Evolutionary conservation across 2,888 invertebrate species (phyloP).

Genomic region (Sminthurides aquaticus): DNA sequence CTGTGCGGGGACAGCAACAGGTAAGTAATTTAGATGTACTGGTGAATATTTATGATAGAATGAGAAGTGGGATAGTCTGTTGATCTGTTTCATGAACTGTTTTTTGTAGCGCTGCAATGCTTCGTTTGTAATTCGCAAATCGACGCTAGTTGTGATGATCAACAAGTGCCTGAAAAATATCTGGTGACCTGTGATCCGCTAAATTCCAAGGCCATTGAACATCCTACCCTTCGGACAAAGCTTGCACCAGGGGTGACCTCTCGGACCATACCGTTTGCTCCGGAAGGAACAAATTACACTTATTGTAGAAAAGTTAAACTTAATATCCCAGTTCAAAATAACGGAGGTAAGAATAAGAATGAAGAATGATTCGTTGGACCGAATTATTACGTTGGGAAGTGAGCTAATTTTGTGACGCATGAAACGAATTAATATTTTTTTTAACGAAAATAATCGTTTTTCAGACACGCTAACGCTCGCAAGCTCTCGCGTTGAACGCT

Average conservation of each 20-base stretch:
- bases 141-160: conserved; percentile 1
- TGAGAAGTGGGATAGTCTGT: no score
- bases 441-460: no score
- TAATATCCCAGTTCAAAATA: not conserved
- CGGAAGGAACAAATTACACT: not conserved
- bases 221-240: not conserved
- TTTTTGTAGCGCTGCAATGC: not conserved
- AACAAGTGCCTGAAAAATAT: not conserved
- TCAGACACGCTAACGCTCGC: no score
- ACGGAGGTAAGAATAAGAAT: not conserved
- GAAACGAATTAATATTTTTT: no score
- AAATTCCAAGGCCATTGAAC: not conserved
- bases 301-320: not conserved
- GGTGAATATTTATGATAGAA: no score
- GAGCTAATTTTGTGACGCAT: no score
- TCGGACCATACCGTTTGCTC: not conserved
- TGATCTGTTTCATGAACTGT: no score
- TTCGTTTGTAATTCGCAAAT: not conserved
- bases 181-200: not conserved
- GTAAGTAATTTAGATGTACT: no score
- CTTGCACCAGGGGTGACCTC: not conserved
- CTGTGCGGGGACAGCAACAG: no score
- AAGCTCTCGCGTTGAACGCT: conserved; percentile 1
- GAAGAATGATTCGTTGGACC: not conserved
- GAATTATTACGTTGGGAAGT: no score